Percentiles rank a stretch among this genome's conserved stretches.
Conservation (phyloP, 2,113 vertebrate genomes). For the Ammodytes dubius region DNA sequence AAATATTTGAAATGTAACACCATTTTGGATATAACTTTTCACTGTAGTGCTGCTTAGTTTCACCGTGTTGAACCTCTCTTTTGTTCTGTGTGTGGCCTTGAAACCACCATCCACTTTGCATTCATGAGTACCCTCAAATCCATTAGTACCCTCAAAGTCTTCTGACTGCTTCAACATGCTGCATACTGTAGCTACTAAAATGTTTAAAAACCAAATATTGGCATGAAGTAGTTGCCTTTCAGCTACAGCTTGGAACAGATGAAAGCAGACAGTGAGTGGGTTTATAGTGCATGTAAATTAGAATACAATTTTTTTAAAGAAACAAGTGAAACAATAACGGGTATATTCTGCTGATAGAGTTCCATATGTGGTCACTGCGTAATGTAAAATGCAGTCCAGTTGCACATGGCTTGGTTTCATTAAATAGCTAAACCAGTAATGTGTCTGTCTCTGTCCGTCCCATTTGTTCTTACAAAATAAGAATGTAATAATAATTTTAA, state of each 20-base stretch:
- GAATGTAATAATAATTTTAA: neutral
- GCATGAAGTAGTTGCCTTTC: neutral
- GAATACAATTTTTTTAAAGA: neutral
- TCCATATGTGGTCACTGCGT: neutral
- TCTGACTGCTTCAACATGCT: slow-evolving; percentile 55
- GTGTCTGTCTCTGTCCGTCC: neutral
- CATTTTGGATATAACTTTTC: slow-evolving; percentile 16
- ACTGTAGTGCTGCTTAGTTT: slow-evolving; percentile 72
- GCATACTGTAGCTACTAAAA: neutral
- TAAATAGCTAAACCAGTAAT: neutral
- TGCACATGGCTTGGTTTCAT: neutral
- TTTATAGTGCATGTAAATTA: neutral
- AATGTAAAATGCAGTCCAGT: neutral
- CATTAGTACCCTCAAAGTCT: slow-evolving; percentile 87
- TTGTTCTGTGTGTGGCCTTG: slow-evolving; percentile 82
- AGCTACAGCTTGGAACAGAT: slow-evolving; percentile 7
- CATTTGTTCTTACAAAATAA: neutral
- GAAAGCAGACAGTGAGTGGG: neutral
- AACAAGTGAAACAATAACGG: neutral
- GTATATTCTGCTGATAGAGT: neutral
- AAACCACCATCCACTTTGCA: slow-evolving; percentile 88
- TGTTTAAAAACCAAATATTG: neutral
- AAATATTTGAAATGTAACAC: slow-evolving; percentile 13
- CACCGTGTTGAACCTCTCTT: slow-evolving; percentile 82
- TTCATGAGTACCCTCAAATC: slow-evolving; percentile 89